Base-by-base conservation (phyloP, 2,888 invertebrate genomes). In the Pemphredon lugubris region DNA sequence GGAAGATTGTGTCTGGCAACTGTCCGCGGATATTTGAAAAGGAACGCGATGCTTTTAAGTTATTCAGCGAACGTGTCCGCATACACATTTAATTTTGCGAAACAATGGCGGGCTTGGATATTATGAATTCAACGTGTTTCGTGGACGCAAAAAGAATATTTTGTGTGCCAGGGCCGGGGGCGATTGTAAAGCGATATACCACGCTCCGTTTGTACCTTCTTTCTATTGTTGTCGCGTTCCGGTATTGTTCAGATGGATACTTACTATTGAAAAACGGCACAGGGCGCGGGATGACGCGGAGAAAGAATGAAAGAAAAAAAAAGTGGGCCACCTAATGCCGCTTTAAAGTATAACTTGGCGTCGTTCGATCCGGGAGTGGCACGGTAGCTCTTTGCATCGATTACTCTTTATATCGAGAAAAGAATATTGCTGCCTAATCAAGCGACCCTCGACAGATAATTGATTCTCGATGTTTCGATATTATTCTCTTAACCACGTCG, bases 171-270 rank as follows among this genome's bases (percentile, higher is more conserved):
- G 42, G 73, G 65, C 73, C 59, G 55, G 55, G 50, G 55, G 51
- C 47, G 73, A 73, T 73, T 73, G 73, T 67, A 73, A 73, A 66
- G 73, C 73, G 73, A 73, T 73, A 73, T 51, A 57, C 73, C 67
- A 61, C 57, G 73, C 67, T 67, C 57, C 67, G 73, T 55, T 73
- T 67, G 57, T 73, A 55, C 60, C 58, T 57, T 60, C 67, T 57
- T 73, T 58, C 67, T 26, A 67, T 73, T 73, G 73, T 73, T 60
- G 57, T 16, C 57, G 47, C 57, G 57, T 73, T 58, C 61, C 57
- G 37, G 54, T 57, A 73, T 73, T 73, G 73, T 54, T 61, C 53
- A n/a, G 51, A 48, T 23, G 66, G 51, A 67, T 73, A 20, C n/a
- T 37, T 39, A 34, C 37, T n/a, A n/a, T n/a, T 14, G 57, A 32